Percentiles rank a stretch among this genome's conserved stretches.
These are phyloP conservation scores for Chironex yamaguchii DNA, from an alignment of 30 jellyfish, hydroid and myxozoan genomes.

Conservation along the genomic window DNA sequence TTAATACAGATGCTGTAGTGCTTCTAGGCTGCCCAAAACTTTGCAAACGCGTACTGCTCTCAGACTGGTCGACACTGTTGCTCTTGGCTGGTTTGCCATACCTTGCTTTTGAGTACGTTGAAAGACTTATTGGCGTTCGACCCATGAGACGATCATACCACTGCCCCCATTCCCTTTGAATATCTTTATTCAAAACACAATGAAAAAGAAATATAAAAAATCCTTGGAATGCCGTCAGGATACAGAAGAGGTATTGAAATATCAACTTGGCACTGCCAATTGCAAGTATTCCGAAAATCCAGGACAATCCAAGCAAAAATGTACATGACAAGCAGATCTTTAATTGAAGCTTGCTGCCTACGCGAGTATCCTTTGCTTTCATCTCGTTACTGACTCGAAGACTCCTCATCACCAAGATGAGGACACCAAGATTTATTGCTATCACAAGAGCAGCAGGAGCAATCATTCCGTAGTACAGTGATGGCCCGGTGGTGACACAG, in stretches of 20 bases:
- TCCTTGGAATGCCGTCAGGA: not conserved
- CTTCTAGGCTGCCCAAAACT: too few relatives aligned
- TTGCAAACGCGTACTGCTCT: too few relatives aligned
- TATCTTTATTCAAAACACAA: not conserved
- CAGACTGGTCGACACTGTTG: too few relatives aligned
- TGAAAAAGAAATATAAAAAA: too few relatives aligned
- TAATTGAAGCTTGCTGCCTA: not conserved
- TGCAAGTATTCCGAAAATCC: not conserved
- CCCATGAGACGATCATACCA: not conserved
- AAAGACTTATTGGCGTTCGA: not conserved
- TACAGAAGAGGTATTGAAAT: not conserved
- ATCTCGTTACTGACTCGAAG: not conserved
- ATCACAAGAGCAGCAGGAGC: not conserved
- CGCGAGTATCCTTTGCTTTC: not conserved
- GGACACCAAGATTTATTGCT: not conserved
- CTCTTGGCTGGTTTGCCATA: not conserved
- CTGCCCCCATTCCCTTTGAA: not conserved
- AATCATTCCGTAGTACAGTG: not conserved
- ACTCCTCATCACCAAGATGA: not conserved
- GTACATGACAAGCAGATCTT: not conserved
- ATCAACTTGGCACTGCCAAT: not conserved
- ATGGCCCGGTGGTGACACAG: not conserved
- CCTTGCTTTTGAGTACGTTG: not conserved
- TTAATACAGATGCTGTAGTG: too few relatives aligned
- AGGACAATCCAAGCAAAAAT: not conserved